phyloP scores from a whole-genome alignment of 2,113 vertebrate genomes.

The Pollachius pollachius region DNA sequence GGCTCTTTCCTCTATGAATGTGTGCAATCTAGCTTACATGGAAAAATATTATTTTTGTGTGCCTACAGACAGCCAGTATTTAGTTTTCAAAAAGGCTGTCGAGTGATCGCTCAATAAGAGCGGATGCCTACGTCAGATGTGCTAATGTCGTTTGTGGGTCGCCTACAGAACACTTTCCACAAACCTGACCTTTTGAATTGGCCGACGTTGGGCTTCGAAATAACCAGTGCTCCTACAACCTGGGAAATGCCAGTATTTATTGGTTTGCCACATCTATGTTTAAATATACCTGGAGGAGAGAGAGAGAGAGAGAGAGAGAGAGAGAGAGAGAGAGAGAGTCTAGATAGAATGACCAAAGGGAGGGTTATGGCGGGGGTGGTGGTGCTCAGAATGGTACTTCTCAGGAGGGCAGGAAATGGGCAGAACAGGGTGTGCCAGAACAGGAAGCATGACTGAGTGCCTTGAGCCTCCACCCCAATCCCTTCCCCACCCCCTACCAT shows the following conservation, averaged over 20 bases:
- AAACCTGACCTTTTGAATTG: conserved; percentile 57
- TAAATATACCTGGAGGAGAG: conserved; percentile 36
- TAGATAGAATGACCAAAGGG: too few species aligned
- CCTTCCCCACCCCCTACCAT: not conserved
- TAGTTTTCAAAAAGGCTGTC: conserved; percentile 41
- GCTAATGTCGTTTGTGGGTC: conserved; percentile 45
- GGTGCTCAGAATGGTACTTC: conserved; percentile 31
- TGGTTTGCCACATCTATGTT: not conserved
- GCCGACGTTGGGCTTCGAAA: conserved; percentile 37
- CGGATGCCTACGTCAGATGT: conserved; percentile 50
- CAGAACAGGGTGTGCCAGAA: conserved; percentile 65
- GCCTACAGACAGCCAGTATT: conserved; percentile 13
- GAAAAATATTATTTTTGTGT: conserved; percentile 27
- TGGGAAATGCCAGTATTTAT: not conserved
- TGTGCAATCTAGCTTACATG: not conserved
- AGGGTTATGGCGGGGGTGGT: too few species aligned
- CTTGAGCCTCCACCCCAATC: not conserved
- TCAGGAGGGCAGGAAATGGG: conserved; percentile 66
- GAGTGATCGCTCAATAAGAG: conserved; percentile 45
- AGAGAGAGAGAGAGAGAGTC: not conserved
- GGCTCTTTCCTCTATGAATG: not conserved
- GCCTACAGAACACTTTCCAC: conserved; percentile 57
- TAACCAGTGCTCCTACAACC: conserved; percentile 18
- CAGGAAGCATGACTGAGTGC: conserved; percentile 62
- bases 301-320: not conserved